Evolutionary conservation across 2,888 invertebrate species (phyloP).

Genomic region (Scaptodrosophila latifasciaeformis): DNA sequence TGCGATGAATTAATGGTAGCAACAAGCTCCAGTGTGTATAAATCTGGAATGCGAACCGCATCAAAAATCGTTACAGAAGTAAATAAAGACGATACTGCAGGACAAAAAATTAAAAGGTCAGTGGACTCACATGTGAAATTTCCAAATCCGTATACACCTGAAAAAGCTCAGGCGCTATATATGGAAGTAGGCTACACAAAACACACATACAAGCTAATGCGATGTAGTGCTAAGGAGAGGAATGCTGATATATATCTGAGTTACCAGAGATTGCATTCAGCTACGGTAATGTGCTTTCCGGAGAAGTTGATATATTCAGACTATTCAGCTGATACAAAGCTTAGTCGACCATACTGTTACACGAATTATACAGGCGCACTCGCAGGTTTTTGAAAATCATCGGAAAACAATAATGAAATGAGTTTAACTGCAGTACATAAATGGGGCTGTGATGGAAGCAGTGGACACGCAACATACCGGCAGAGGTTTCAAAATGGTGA

Average conservation of each 20-base stretch:
- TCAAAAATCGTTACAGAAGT: conserved; percentile 2
- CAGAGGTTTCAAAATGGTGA: conserved; percentile 15
- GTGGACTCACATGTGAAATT: conserved; percentile 8
- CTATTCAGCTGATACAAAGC: conserved; percentile 11
- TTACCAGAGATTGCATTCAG: conserved; percentile 5
- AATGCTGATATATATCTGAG: conserved; percentile 12
- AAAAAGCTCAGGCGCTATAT: conserved; percentile 4
- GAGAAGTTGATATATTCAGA: conserved; percentile 2
- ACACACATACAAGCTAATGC: conserved; percentile 7
- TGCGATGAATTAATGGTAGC: conserved; percentile 13
- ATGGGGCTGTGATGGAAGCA: conserved; percentile 19
- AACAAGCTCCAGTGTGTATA: conserved; percentile 11
- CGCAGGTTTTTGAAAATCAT: neutral
- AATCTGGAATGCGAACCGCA: conserved; percentile 16
- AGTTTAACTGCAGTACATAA: conserved; percentile 10
- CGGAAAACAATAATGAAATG: no score
- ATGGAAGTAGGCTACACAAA: conserved; percentile 2
- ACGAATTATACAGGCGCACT: neutral
- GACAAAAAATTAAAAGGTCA: conserved; percentile 10
- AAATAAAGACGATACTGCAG: conserved; percentile 1
- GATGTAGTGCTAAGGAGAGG: neutral
- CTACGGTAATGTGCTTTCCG: conserved; percentile 4
- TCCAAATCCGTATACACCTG: neutral
- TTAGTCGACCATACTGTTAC: conserved; percentile 9
- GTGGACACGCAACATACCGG: conserved; percentile 11